phyloP scores from a whole-genome alignment of 2,113 vertebrate species.

The Spheniscus mendiculus region DNA sequence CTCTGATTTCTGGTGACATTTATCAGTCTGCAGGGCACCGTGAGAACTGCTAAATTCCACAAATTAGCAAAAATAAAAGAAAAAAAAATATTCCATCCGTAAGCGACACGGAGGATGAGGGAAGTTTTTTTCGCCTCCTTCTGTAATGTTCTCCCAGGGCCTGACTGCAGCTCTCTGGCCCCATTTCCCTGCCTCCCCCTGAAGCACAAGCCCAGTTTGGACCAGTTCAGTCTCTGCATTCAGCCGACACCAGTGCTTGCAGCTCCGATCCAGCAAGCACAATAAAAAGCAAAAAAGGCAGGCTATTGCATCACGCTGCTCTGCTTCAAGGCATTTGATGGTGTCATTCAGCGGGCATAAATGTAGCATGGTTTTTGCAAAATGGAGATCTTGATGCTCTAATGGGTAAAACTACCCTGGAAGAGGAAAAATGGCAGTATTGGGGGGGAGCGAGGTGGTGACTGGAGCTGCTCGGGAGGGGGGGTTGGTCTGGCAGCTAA shows the following conservation, averaged over 20 bases:
- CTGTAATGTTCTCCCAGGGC: neutral
- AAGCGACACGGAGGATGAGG: neutral
- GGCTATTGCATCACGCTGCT: fast-evolving
- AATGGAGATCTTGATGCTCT: neutral
- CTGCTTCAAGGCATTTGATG: neutral
- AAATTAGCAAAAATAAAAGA: neutral
- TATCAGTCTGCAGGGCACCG: neutral
- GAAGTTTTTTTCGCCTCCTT: neutral
- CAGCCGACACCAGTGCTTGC: fast-evolving
- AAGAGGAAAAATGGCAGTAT: fast-evolving
- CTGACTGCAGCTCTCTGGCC: neutral
- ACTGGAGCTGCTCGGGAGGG: fast-evolving
- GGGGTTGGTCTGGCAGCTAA: fast-evolving
- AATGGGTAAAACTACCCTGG: neutral
- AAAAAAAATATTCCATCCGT: neutral
- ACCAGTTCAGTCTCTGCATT: neutral
- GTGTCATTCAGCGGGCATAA: fast-evolving
- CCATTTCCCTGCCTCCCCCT: neutral
- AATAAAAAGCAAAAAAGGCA: neutral
- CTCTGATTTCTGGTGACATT: neutral
- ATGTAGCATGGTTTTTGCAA: neutral
- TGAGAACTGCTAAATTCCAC: neutral
- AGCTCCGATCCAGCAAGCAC: neutral
- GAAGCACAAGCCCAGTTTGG: neutral
- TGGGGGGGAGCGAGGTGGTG: neutral